These are phyloP conservation scores for Ophion ventricosus DNA, from an alignment of 2,888 invertebrate genomes.

Conservation along the genomic window DNA sequence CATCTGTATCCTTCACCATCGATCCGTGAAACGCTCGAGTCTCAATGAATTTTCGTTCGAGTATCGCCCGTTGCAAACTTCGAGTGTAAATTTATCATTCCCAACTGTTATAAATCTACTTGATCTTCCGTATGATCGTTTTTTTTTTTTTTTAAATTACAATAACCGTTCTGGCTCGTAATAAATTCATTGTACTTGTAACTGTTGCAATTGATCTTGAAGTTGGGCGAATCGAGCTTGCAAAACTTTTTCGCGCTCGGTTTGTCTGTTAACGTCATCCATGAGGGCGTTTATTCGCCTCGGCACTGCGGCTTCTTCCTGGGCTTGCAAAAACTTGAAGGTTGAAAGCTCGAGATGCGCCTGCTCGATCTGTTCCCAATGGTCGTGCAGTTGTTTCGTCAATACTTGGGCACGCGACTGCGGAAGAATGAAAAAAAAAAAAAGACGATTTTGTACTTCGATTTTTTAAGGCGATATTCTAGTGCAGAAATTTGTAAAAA, in stretches of 20 bases:
- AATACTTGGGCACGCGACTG: slow-evolving; percentile 91
- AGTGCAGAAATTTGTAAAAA: too few species aligned
- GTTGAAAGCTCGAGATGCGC: slow-evolving; percentile 94
- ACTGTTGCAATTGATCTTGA: slow-evolving; percentile 85
- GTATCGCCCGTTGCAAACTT: background rate
- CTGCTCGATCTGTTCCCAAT: slow-evolving; percentile 96
- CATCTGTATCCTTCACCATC: background rate
- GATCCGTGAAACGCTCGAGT: background rate
- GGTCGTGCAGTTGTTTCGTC: slow-evolving; percentile 93
- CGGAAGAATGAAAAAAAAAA: slow-evolving; percentile 64
- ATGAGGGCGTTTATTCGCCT: slow-evolving; percentile 94
- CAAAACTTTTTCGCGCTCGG: slow-evolving; percentile 94
- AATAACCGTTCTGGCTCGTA: background rate
- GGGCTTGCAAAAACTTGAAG: slow-evolving; percentile 94
- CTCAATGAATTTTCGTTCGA: background rate
- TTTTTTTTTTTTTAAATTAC: slow-evolving; percentile 14
- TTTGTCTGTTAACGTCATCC: slow-evolving; percentile 96
- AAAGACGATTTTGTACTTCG: background rate
- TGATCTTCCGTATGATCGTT: background rate
- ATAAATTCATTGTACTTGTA: slow-evolving; percentile 71
- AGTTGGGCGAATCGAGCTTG: slow-evolving; percentile 93
- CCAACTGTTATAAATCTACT: slow-evolving; percentile 4
- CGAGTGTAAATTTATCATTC: background rate
- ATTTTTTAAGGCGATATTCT: too few species aligned
- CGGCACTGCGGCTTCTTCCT: slow-evolving; percentile 95